Percentiles rank a stretch among this genome's conserved stretches.
phyloP scores from a whole-genome alignment of 1,140 invertebrate species.

The Tyrophagus putrescentiae region DNA sequence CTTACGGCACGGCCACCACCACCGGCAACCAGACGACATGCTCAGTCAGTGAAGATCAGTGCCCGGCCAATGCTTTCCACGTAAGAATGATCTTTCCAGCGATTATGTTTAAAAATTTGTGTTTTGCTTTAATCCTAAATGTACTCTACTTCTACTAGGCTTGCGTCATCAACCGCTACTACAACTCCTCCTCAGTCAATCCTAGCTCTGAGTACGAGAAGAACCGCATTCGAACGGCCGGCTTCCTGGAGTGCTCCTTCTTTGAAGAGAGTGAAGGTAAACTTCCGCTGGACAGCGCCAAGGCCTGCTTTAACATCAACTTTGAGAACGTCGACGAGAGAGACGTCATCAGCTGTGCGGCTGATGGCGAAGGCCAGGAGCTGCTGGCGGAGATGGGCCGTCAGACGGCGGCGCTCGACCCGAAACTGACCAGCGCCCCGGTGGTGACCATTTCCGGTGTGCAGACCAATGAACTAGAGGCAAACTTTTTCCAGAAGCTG shows the following conservation, averaged over 20 bases:
- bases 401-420: not conserved
- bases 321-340: not conserved
- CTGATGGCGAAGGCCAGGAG: not conserved
- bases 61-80: slow-evolving; percentile 8
- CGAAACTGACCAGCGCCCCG: not conserved
- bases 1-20: slow-evolving; percentile 1
- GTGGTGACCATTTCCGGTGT: not conserved
- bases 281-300: not conserved
- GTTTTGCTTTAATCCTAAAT: too few relatives aligned
- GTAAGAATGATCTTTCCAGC: slow-evolving; percentile 9
- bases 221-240: not conserved
- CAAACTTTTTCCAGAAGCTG: not conserved
- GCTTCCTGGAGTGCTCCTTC: not conserved
- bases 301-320: not conserved
- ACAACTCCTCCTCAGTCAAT: too few relatives aligned
- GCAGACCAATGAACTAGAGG: not conserved
- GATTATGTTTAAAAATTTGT: too few relatives aligned
- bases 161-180: too few relatives aligned
- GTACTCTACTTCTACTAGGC: too few relatives aligned
- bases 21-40: not conserved
- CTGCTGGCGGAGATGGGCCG: not conserved
- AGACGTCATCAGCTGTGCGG: not conserved
- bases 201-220: too few relatives aligned
- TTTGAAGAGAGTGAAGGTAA: not conserved
- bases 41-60: not conserved